Conservation (phyloP, 1,140 invertebrate species). For the Macrocentrus cingulum region DNA sequence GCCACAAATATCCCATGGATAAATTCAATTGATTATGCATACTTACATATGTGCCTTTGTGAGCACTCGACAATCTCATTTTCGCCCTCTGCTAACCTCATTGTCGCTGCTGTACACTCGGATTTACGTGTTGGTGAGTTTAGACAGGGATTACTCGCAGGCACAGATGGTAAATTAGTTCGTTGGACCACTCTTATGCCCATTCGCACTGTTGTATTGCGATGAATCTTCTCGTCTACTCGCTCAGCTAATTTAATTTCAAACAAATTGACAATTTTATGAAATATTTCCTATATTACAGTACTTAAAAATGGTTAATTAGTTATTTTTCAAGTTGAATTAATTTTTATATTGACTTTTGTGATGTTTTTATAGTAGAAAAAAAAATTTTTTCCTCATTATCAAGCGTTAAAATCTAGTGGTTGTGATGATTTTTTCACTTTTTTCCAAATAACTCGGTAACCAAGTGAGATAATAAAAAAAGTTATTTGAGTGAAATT, state of each 20-base stretch:
- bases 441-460: too few species aligned
- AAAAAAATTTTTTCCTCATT: too few species aligned
- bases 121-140: conserved; percentile 29
- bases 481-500: too few species aligned
- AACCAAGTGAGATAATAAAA: too few species aligned
- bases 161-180: conserved; percentile 54
- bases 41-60: too few species aligned
- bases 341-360: too few species aligned
- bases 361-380: too few species aligned
- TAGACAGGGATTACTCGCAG: conserved; percentile 47
- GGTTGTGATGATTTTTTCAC: too few species aligned
- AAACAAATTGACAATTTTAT: background rate
- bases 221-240: conserved; percentile 74
- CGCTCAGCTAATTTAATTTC: conserved; percentile 64
- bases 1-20: background rate
- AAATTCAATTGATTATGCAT: background rate
- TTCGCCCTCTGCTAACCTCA: conserved; percentile 28
- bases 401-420: too few species aligned
- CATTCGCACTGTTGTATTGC: conserved; percentile 78
- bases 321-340: too few species aligned
- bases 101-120: conserved; percentile 10
- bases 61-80: conserved; percentile 40
- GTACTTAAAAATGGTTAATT: background rate
- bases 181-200: conserved; percentile 76
- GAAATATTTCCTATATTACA: background rate